A percentile compares a stretch with the other conserved stretches of the same genome.
These are phyloP conservation scores for Sthenelais limicola DNA, from an alignment of 2,888 invertebrate species.

Conservation along the genomic window DNA sequence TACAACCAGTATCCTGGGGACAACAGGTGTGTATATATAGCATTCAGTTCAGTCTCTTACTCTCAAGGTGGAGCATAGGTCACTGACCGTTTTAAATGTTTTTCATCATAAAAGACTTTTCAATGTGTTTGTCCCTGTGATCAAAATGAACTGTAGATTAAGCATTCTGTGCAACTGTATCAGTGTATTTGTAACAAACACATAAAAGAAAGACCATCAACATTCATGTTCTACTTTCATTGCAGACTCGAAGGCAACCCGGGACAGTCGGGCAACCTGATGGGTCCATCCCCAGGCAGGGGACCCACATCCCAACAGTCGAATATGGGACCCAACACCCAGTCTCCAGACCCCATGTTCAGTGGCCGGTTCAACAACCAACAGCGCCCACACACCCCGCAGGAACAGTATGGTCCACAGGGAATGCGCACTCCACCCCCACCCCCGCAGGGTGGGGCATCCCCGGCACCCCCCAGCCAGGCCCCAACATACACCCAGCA, in stretches of 20 bases:
- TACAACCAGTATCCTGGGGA: conserved; percentile 34
- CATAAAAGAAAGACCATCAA: too few relatives aligned
- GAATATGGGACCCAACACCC: conserved; percentile 31
- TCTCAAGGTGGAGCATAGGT: too few relatives aligned
- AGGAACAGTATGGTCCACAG: conserved; percentile 35
- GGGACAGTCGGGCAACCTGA: conserved; percentile 22
- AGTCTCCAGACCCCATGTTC: conserved; percentile 17
- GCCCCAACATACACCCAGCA: background rate
- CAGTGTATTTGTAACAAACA: too few relatives aligned
- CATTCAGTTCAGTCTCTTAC: too few relatives aligned
- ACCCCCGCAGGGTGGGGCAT: conserved; percentile 6
- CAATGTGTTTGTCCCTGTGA: too few relatives aligned
- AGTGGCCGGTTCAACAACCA: conserved; percentile 30
- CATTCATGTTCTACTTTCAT: too few relatives aligned
- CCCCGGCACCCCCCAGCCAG: conserved; percentile 14
- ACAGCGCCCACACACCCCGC: conserved; percentile 31
- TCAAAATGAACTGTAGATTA: too few relatives aligned
- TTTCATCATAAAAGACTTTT: too few relatives aligned
- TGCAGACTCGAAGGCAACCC: conserved; percentile 23
- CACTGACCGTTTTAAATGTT: too few relatives aligned
- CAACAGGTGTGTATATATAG: conserved; percentile 35
- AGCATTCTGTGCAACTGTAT: too few relatives aligned
- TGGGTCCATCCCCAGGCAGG: conserved; percentile 26
- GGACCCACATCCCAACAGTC: conserved; percentile 27
- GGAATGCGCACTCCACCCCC: conserved; percentile 35